Base-by-base conservation (phyloP, 2,113 vertebrate species). In the Rattus rattus region DNA sequence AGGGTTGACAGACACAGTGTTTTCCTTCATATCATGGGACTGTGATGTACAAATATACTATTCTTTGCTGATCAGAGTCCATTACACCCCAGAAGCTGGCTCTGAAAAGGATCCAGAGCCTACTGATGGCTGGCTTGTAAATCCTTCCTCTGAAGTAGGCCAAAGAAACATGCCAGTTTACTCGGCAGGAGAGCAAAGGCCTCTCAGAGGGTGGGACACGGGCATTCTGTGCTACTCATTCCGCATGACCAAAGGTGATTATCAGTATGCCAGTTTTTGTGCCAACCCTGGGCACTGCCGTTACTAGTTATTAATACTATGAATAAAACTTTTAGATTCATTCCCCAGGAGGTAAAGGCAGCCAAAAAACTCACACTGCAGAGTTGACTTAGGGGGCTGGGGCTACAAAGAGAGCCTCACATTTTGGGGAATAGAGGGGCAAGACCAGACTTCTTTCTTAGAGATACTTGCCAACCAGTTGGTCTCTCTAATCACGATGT, bases 121-220 rank as follows among this genome's bases (percentile, higher is more conserved):
- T 97, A 95, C 92, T 97, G 56, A 96, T 11, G 91, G 63, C 93
- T 97, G 97, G 76, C 72, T 76, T 91, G 97, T 96, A 98, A 98
- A 95, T 52, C 0, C 20, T n/a, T 96, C 97, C 91, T 94, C 87
- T 92, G 92, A 72, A 97, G 90, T 11, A n/a, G 97, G 97, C 87
- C 97, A 98, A 98, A 89, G 3, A 96, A 94, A 95, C 65, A 89
- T 97, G 96, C 96, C 98, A 98, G 85, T 7, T 98, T n/a, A 43
- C 98, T 98, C 98, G 95, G 97, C 95, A 98, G 92, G 98, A 92
- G 97, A 96, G 96, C 91, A 24, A 69, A 94, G 76, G 88, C 86
- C 81, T 92, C 92, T 20, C 61, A 1, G 26, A 76, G 86, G 90
- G 90, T 65, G 80, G 85, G 88, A 75, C 91, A 92, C 81, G n/a